Conservation (phyloP, 2,113 vertebrate genomes). For the Anguilla japonica region DNA sequence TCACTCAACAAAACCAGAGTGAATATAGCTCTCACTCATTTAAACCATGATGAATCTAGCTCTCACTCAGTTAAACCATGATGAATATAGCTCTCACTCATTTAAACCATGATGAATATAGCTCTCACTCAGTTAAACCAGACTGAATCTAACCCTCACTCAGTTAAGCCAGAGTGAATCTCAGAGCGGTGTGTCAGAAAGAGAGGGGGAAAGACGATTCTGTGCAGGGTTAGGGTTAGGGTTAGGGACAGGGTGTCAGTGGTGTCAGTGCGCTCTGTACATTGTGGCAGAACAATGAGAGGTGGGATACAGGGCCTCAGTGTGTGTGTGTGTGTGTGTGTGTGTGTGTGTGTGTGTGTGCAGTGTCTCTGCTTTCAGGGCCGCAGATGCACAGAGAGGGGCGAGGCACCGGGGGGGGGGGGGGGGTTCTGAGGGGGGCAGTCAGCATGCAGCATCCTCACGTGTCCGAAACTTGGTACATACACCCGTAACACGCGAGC, state of each 20-base stretch:
- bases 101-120: not conserved
- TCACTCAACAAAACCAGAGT: too few species aligned
- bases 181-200: not conserved
- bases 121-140: not conserved
- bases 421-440: slow-evolving; percentile 19
- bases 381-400: slow-evolving; percentile 49
- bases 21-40: not conserved
- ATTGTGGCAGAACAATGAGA: slow-evolving; percentile 60
- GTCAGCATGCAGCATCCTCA: not conserved
- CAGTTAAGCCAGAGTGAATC: not conserved
- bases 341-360: too few species aligned
- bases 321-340: not conserved
- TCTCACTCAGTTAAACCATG: not conserved
- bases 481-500: not conserved
- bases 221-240: too few species aligned
- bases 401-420: slow-evolving; percentile 13
- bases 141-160: not conserved
- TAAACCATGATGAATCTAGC: too few species aligned
- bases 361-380: slow-evolving; percentile 53
- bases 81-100: not conserved
- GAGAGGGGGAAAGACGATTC: slow-evolving; percentile 33
- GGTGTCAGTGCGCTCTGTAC: slow-evolving; percentile 33
- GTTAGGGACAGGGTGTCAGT: not conserved
- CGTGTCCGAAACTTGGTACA: not conserved
- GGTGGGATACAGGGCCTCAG: slow-evolving; percentile 43